Evolutionary conservation across 1,140 invertebrate genomes (phyloP).

Genomic region (Nephila pilipes): DNA sequence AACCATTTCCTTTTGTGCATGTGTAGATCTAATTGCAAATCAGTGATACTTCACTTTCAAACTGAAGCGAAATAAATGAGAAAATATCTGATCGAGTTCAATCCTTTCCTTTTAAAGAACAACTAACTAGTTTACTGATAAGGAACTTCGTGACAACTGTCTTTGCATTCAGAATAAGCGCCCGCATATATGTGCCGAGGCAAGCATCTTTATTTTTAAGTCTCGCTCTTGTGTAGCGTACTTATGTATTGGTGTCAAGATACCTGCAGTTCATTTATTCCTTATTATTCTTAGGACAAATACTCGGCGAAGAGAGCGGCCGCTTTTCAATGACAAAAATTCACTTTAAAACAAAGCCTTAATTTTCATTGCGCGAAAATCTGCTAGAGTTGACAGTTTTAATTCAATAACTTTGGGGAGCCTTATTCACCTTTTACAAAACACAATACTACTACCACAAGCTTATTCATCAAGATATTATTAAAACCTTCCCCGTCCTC

Average conservation of each 20-base stretch:
- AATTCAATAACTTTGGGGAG: slow-evolving; percentile 72
- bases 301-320: background rate
- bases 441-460: slow-evolving; percentile 65
- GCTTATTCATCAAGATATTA: slow-evolving; percentile 77
- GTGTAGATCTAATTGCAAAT: slow-evolving; percentile 14
- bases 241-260: slow-evolving; percentile 47
- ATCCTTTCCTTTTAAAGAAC: background rate
- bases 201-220: slow-evolving; percentile 41
- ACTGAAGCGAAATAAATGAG: background rate
- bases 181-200: background rate
- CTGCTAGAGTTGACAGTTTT: slow-evolving; percentile 75
- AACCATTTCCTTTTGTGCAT: slow-evolving; percentile 10
- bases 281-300: slow-evolving; percentile 57
- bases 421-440: slow-evolving; percentile 65
- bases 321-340: slow-evolving; percentile 71
- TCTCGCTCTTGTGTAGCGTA: background rate
- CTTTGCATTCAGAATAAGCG: background rate
- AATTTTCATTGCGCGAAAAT: slow-evolving; percentile 74
- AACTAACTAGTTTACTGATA: slow-evolving; percentile 18
- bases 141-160: slow-evolving; percentile 30
- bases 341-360: slow-evolving; percentile 76
- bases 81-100: slow-evolving; percentile 40
- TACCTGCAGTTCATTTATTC: slow-evolving; percentile 62
- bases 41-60: slow-evolving; percentile 11
- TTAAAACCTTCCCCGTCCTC: slow-evolving; percentile 60